Conservation (phyloP, 2,113 vertebrate species). For the Gulo gulo region DNA sequence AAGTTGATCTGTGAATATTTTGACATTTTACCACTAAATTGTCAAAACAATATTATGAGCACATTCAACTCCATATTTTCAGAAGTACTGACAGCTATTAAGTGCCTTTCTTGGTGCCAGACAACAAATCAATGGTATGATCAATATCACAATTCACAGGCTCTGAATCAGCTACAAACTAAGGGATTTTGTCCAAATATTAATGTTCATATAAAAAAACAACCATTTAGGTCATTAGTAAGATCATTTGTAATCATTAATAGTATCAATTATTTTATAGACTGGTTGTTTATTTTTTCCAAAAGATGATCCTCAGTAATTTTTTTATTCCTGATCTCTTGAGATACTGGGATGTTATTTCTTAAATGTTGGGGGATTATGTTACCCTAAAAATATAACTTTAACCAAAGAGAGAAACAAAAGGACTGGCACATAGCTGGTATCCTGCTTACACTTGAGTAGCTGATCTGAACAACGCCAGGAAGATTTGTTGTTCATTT, state of each 20-base stretch:
- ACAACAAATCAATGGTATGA: conserved; percentile 66
- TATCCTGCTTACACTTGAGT: not conserved
- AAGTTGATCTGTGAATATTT: conserved; percentile 67
- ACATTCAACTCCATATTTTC: conserved; percentile 60
- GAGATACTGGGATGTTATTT: not conserved
- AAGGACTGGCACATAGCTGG: not conserved
- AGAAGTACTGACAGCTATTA: conserved; percentile 60
- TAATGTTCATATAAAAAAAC: not conserved
- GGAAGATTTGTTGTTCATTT: not conserved
- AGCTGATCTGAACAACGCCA: not conserved
- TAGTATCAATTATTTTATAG: not conserved
- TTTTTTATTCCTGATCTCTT: not conserved
- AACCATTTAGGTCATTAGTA: conserved; percentile 38
- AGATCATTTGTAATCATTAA: conserved; percentile 8
- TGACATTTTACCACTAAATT: conserved; percentile 66
- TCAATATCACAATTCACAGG: conserved; percentile 56
- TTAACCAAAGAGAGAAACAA: not conserved
- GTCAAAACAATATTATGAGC: conserved; percentile 59
- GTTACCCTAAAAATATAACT: not conserved
- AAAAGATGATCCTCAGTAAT: not conserved
- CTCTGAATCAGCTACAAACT: conserved; percentile 39
- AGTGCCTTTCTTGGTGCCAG: conserved; percentile 39
- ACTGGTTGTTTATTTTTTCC: not conserved
- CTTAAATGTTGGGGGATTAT: not conserved
- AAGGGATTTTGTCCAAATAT: conserved; percentile 54